Evolutionary conservation across 2,113 vertebrate genomes (phyloP), one percentile per base, ranked within the genome.

Genomic region (Uria lomvia): DNA sequence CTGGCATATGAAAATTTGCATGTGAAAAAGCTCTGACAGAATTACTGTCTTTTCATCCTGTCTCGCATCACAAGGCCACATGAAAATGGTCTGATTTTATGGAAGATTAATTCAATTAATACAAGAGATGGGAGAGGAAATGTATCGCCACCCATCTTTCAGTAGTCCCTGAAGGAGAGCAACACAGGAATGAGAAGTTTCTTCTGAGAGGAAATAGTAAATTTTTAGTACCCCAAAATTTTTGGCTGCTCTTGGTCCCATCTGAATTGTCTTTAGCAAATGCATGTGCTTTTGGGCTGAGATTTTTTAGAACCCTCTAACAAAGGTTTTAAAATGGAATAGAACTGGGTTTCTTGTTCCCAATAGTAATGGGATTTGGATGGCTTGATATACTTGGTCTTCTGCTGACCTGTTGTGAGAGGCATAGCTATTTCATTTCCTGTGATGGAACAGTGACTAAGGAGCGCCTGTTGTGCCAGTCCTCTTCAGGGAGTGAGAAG

Each of bases 41-140:
- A 84, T 94, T 96, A 92, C 80, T 96, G 38, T 68, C 60, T 92
- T 79, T 82, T 67, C 52, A 94, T 45, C 55, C 73, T 92, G 11
- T 92, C 4, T 62, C 40, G 84, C 38, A 79, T 92, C 79, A 85
- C 58, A 94, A 65, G 70, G 63, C 66, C 94, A 58, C 71, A 92
- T 21, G 67, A 56, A 93, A 77, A 70, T 16, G 32, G 9, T 32
- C 59, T 95, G 71, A 47, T 95, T 94, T 95, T 91, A 72, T 68
- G 78, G 92, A 76, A 91, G 78, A 26, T 26, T 1, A 59, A 11
- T 14, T 36, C 26, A 85, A 75, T 79, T 55, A 55, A 23, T 50
- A 22, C 11, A 55, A 30, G 22, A 85, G 55, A 38, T 53, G 34
- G 14, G 45, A 55, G 19, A 76, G 23, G 16, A 85, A 67, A 49